Conservation (phyloP, 2,797 vertebrate species). For the Crocidura indochinensis region DNA sequence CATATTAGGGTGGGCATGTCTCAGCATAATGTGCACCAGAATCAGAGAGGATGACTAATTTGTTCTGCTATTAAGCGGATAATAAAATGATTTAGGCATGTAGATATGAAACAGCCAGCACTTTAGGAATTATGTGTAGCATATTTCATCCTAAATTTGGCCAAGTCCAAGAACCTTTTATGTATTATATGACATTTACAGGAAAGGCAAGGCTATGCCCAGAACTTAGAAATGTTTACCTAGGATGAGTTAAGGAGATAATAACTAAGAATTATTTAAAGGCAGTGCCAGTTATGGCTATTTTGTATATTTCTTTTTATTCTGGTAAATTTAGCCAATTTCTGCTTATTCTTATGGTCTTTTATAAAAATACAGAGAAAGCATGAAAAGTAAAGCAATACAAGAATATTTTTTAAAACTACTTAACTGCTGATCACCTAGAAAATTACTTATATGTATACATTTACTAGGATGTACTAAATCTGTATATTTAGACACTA, state of each 20-base stretch:
- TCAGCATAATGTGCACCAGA: conserved; percentile 90
- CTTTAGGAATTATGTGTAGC: conserved; percentile 84
- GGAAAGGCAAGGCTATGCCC: conserved; percentile 78
- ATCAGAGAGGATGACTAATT: conserved; percentile 90
- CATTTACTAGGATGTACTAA: background rate
- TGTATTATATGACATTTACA: conserved; percentile 80
- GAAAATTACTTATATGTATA: background rate
- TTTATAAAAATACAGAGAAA: background rate
- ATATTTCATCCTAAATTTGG: conserved; percentile 82
- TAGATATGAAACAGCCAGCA: conserved; percentile 85
- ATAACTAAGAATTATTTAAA: conserved; percentile 73
- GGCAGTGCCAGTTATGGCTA: conserved; percentile 43
- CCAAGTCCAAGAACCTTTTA: conserved; percentile 79
- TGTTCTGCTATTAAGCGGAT: conserved; percentile 90
- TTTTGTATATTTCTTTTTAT: conserved; percentile 40
- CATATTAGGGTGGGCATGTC: conserved; percentile 90
- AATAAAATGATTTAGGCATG: conserved; percentile 90
- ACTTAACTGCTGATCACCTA: conserved; percentile 16
- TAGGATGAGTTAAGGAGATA: conserved; percentile 68
- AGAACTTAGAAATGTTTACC: conserved; percentile 85
- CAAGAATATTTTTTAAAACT: conserved; percentile 25
- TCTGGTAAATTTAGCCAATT: background rate
- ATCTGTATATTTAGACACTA: background rate
- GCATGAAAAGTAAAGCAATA: conserved; percentile 14
- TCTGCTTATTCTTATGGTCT: background rate